phyloP scores from a whole-genome alignment of 2,113 vertebrate species.

The Atlantisia rogersi region DNA sequence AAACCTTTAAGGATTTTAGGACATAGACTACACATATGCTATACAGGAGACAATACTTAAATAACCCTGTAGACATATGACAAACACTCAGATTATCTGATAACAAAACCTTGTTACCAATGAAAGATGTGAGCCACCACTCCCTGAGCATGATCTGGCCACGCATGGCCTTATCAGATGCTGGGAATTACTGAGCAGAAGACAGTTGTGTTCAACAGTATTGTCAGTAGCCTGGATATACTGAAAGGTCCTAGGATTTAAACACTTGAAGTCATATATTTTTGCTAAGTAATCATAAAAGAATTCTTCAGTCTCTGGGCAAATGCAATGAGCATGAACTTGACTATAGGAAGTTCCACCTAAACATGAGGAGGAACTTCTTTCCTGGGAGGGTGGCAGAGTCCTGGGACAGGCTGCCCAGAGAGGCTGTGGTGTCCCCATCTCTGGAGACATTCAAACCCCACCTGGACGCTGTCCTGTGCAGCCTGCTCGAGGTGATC shows the following conservation, averaged over 20 bases:
- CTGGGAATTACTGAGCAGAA: background rate
- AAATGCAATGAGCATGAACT: background rate
- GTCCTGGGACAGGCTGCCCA: no score
- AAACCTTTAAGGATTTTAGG: background rate
- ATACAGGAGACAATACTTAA: background rate
- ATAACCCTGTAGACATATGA: background rate
- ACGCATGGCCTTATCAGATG: fast-evolving
- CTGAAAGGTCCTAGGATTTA: background rate
- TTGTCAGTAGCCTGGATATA: background rate
- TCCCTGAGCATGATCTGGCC: background rate
- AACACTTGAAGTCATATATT: background rate
- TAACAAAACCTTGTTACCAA: background rate
- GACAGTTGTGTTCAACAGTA: background rate
- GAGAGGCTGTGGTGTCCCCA: no score
- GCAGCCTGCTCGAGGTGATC: no score
- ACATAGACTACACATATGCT: background rate
- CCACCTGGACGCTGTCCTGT: no score
- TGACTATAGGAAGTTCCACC: no score
- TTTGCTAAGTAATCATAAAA: background rate
- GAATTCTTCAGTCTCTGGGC: background rate
- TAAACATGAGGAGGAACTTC: no score
- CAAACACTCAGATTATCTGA: background rate
- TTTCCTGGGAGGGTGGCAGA: no score
- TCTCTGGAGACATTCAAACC: no score
- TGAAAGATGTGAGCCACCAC: background rate